Base-by-base conservation (phyloP, 1,140 invertebrate genomes). In the Drosophila serrata region DNA sequence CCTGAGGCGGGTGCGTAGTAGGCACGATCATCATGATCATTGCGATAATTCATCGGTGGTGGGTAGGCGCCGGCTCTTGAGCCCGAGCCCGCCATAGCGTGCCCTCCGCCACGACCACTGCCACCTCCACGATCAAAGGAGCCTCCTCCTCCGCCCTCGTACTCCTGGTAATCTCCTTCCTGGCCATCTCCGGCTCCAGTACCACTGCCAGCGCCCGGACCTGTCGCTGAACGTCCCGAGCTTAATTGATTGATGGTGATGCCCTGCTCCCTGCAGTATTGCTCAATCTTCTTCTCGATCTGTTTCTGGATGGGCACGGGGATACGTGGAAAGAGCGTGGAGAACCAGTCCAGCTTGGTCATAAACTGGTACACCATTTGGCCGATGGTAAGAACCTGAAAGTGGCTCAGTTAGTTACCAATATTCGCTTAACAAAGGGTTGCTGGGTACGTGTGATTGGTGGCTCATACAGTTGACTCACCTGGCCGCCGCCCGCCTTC, bases 251-350 rank as follows among this genome's bases (percentile, higher is more conserved):
- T 82, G 2, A 86, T 24, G 15, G 79, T 92, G 4, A 92, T 59
- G 46, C 73, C 73, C 70, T 93, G 79, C 22, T 88, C 78, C 6
- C 90, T 79, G 40, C 87, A 92, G 74, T 92, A 93, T 24, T 95
- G 95, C 57, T 94, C 93, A 64, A 97, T 92, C 82, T 95, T 96
- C 85, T 95, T 96, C 91, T 98, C 97, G 68, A 98, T 95, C 92
- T 96, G 96, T 92, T 97, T 98, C 93, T 99, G 98, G 81, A 99
- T 99, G 15, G 99, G 99, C 37, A 99, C 99, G n/a, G 99, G 99
- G 93, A 99, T 99, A 73, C 99, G 95, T 1, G 99, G 99, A 93
- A 99, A 99, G 13, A 99, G 94, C 7, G 99, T 99, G 4, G 97
- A 98, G 94, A 99, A 99, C 98, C 98, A 99, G 86, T 99, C 99